Conservation (phyloP, 2,797 vertebrate genomes). For the Sebastes baramenuke region DNA sequence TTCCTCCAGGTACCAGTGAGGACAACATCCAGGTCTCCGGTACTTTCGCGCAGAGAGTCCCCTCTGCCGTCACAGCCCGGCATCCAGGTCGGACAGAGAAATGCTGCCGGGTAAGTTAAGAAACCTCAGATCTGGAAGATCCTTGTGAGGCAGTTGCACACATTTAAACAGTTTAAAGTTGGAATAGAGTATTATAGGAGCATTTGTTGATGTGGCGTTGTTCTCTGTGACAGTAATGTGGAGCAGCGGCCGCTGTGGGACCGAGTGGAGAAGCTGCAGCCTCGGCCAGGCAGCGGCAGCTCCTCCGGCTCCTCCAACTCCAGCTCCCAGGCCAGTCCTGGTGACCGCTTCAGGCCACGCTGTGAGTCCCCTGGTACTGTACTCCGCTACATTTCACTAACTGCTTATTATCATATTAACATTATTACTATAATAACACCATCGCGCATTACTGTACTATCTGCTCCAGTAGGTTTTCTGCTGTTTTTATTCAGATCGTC, state of each 20-base stretch:
- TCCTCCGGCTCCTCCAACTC: slow-evolving; percentile 96
- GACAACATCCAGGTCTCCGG: slow-evolving; percentile 95
- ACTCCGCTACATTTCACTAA: slow-evolving; percentile 5
- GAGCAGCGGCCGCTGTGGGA: slow-evolving; percentile 93
- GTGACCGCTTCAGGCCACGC: slow-evolving; percentile 89
- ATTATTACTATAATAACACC: neutral
- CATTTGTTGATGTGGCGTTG: slow-evolving; percentile 1
- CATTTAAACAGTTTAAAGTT: neutral
- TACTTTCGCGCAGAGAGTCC: slow-evolving; percentile 93
- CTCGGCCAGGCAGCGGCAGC: slow-evolving; percentile 89
- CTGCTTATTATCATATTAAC: neutral
- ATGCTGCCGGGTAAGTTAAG: slow-evolving; percentile 83
- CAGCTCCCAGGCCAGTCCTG: slow-evolving; percentile 90
- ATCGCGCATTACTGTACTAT: neutral
- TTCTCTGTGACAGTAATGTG: slow-evolving; percentile 76
- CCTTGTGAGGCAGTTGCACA: neutral
- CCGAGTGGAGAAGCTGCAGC: slow-evolving; percentile 86
- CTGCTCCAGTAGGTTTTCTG: neutral
- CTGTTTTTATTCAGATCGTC: neutral
- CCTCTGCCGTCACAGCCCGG: slow-evolving; percentile 91
- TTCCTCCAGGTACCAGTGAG: slow-evolving; percentile 91
- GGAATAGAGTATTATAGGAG: neutral
- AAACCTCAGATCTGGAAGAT: neutral
- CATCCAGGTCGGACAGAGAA: slow-evolving; percentile 89
- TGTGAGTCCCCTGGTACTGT: slow-evolving; percentile 80